Evolutionary conservation across 37 sponge, comb jelly and placozoan species (phyloP).

Genomic region (Geodia barretti): DNA sequence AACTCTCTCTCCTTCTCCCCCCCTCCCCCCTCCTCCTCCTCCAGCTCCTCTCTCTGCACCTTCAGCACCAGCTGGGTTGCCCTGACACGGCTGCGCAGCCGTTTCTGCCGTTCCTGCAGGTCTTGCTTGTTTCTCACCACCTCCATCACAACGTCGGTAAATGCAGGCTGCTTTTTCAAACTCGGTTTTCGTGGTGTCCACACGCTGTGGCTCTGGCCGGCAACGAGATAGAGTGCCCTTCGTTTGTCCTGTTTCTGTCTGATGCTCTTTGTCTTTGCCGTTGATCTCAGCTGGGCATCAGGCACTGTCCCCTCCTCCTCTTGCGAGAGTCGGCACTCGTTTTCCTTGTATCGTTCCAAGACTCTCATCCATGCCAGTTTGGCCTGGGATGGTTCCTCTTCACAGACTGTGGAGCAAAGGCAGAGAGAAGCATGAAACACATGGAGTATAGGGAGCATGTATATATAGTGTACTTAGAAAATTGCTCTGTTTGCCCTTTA

Average conservation of each 20-base stretch:
- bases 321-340: no score
- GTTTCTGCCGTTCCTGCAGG: neutral
- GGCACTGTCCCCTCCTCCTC: no score
- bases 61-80: neutral
- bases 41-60: neutral
- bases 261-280: neutral
- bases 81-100: neutral
- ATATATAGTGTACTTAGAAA: no score
- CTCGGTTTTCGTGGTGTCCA: neutral
- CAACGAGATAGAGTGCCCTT: neutral
- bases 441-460: no score
- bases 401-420: no score
- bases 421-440: no score
- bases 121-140: neutral
- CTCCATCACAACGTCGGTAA: neutral
- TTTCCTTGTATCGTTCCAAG: no score
- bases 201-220: neutral
- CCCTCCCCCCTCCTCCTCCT: neutral
- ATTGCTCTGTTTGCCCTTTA: no score
- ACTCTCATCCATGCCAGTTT: no score
- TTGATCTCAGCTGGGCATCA: neutral
- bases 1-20: neutral
- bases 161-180: neutral
- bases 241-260: neutral
- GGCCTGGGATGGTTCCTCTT: no score